phyloP scores from a whole-genome alignment of 2,888 invertebrate genomes.

The Cheilosia variabilis region DNA sequence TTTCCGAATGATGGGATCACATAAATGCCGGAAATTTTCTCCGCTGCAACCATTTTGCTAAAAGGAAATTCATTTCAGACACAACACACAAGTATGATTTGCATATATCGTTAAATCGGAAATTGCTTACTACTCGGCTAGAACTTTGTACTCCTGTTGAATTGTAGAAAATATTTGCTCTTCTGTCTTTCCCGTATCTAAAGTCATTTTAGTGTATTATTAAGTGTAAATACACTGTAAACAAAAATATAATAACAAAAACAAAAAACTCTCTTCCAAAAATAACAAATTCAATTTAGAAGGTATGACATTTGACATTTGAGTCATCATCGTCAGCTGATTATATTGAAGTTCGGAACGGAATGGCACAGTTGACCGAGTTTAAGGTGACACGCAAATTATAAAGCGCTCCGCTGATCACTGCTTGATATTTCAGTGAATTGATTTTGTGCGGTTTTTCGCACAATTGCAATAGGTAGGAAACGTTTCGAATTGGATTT shows the following conservation, averaged over 20 bases:
- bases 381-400: too few relatives aligned
- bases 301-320: background rate
- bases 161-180: slow-evolving; percentile 89
- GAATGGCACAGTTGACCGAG: background rate
- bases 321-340: background rate
- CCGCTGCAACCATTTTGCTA: slow-evolving; percentile 93
- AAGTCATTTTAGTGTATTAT: slow-evolving; percentile 79
- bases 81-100: too few relatives aligned
- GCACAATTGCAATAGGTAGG: too few relatives aligned
- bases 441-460: too few relatives aligned
- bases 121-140: slow-evolving; percentile 94
- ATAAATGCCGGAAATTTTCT: slow-evolving; percentile 94
- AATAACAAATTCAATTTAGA: background rate
- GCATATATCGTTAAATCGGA: background rate
- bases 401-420: too few relatives aligned
- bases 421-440: too few relatives aligned
- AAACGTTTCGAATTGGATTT: too few relatives aligned
- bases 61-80: background rate
- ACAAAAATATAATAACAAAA: slow-evolving; percentile 30
- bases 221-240: background rate
- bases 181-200: slow-evolving; percentile 80
- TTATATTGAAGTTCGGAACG: background rate
- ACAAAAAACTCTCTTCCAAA: slow-evolving; percentile 3
- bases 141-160: slow-evolving; percentile 94
- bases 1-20: slow-evolving; percentile 95